Conservation (phyloP, 2,113 vertebrate species). For the Sinosuthora webbiana region DNA sequence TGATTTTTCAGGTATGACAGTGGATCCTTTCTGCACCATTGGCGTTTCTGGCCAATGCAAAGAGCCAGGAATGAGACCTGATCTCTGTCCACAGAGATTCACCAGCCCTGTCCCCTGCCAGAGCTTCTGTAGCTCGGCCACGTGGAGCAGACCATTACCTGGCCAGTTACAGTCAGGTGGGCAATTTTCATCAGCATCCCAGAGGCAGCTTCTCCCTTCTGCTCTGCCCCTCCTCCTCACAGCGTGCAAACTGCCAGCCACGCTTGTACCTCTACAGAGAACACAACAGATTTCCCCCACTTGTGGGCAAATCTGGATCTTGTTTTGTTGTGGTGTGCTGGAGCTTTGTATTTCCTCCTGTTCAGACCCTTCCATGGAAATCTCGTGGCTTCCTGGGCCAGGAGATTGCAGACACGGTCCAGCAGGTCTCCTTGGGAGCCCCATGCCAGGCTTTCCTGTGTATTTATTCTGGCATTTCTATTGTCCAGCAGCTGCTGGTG, state of each 20-base stretch:
- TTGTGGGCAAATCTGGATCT: background rate
- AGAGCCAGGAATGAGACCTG: background rate
- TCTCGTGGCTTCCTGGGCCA: background rate
- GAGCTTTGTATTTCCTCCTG: background rate
- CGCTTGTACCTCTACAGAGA: background rate
- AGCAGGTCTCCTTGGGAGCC: background rate
- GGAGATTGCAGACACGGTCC: background rate
- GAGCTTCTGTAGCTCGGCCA: background rate
- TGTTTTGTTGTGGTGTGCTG: background rate
- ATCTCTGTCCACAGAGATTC: background rate
- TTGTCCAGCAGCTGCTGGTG: background rate
- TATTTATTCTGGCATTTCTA: background rate
- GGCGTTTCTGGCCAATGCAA: background rate
- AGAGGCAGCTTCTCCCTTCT: background rate
- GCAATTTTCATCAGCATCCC: background rate
- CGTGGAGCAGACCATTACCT: background rate
- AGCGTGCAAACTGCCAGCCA: accelerated
- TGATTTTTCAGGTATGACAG: background rate
- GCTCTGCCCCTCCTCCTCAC: background rate
- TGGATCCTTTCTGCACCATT: background rate
- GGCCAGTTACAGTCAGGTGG: background rate
- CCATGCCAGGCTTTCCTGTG: background rate
- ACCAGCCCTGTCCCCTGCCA: background rate
- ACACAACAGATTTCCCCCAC: background rate
- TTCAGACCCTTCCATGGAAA: background rate